Conservation (phyloP, 2,113 vertebrate species). For the Vidua macroura region DNA sequence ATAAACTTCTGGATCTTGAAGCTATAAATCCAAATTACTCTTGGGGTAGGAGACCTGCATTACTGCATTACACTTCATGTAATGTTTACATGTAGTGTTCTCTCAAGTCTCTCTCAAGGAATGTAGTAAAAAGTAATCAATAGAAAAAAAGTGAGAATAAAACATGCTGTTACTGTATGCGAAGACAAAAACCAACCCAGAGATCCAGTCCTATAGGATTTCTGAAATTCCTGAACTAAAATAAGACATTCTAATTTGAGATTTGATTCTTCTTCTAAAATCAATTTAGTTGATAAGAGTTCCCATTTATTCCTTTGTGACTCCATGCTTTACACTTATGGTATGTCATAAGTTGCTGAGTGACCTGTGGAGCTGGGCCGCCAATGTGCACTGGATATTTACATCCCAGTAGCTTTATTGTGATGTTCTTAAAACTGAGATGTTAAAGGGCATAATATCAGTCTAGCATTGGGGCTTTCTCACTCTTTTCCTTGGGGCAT, state of each 20-base stretch:
- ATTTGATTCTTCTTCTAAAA: neutral
- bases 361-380: neutral
- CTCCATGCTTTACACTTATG: neutral
- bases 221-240: neutral
- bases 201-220: neutral
- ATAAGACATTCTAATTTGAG: neutral
- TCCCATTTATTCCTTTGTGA: conserved; percentile 35
- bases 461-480: neutral
- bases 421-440: neutral
- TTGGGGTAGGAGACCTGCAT: neutral
- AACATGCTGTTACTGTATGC: neutral
- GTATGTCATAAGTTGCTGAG: neutral
- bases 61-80: neutral
- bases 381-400: neutral
- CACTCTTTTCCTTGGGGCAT: neutral
- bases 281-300: neutral
- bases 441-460: neutral
- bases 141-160: neutral
- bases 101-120: neutral
- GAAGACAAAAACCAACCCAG: neutral
- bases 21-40: neutral
- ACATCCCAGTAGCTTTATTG: neutral
- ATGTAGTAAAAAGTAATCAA: neutral
- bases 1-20: neutral
- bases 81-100: neutral